Evolutionary conservation across 2,797 vertebrate species (phyloP).

Genomic region (Borostomias antarcticus): DNA sequence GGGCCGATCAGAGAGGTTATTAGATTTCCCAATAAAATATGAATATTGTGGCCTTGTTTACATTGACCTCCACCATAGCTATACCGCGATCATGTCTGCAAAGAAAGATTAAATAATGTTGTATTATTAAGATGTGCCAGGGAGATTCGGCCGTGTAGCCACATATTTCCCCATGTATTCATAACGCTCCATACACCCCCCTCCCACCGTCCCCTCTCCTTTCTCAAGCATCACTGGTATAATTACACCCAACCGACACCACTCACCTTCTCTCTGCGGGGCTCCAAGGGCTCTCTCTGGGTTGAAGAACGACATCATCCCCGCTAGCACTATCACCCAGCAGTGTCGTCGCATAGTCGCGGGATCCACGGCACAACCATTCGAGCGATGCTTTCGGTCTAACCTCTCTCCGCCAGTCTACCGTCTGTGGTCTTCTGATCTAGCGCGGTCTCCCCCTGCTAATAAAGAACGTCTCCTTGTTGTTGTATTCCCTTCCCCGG

Average conservation of each 20-base stretch:
- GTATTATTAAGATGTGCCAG: constrained; percentile 22
- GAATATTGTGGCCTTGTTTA: constrained; percentile 14
- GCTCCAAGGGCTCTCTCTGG: constrained; percentile 86
- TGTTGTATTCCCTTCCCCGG: constrained; percentile 58
- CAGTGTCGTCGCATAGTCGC: constrained; percentile 80
- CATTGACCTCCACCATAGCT: constrained; percentile 1
- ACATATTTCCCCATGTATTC: constrained; percentile 52
- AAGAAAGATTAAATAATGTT: constrained; percentile 25
- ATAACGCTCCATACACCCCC: constrained; percentile 16
- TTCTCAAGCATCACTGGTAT: constrained; percentile 38
- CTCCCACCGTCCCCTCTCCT: constrained; percentile 47
- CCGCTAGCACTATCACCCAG: constrained; percentile 79
- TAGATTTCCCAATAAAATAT: neutral
- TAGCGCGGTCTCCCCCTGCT: constrained; percentile 46
- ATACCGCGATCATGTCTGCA: neutral
- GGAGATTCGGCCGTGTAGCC: constrained; percentile 19
- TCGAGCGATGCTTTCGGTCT: constrained; percentile 72
- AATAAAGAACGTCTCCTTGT: constrained; percentile 73
- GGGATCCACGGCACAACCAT: constrained; percentile 74
- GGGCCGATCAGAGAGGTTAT: constrained; percentile 34
- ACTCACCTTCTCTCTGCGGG: constrained; percentile 85
- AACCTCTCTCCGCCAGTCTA: constrained; percentile 58
- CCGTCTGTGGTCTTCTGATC: constrained; percentile 42
- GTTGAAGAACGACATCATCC: constrained; percentile 84
- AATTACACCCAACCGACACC: constrained; percentile 32